Evolutionary conservation across 2,797 vertebrate genomes (phyloP), one percentile per base, ranked within the genome.

Genomic region (Avahi laniger): DNA sequence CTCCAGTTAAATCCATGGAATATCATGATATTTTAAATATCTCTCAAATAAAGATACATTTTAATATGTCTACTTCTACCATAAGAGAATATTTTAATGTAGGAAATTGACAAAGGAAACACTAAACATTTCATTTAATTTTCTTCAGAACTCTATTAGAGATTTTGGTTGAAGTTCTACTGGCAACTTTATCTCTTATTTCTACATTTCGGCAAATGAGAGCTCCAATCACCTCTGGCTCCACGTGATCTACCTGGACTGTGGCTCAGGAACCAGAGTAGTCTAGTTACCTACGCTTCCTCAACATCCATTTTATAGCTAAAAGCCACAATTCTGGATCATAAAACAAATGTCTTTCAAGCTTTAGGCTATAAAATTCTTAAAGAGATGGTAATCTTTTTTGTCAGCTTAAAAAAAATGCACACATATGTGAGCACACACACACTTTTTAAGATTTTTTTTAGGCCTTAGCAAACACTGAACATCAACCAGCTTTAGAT

Each of bases 11-110:
- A 41, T 33, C 15, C 38, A 87, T 0, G 54, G 26, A 52, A 65
- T 75, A 65, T 28, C 57, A 54, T 35, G n/a, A 65, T 24, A 12
- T 48, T 70, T 67, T 69, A 93, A 87, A 76, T 50, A 73, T 73
- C n/a, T 96, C 69, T 82, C n/a, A 70, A 52, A 87, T 50, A 93
- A 69, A 93, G 57, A 20, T 30, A 30, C 54, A 81, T 81, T 84
- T 59, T 92, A 84, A 48, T 65, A 35, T 76, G 35, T 43, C 75
- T 59, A 13, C 30, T 69, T 89, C 15, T 48, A 83, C 0, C 2
- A 50, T 57, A 89, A 89, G 20, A 86, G n/a, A 83, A 54, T 3
- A 75, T 3, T 8, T 20, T 87, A 84, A 65, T 33, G 43, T 48
- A 82, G 46, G 14, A 85, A 73, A 81, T 9, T 20, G 61, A 84